Conservation (phyloP, 2,888 invertebrate species). For the Philaethria dido region DNA sequence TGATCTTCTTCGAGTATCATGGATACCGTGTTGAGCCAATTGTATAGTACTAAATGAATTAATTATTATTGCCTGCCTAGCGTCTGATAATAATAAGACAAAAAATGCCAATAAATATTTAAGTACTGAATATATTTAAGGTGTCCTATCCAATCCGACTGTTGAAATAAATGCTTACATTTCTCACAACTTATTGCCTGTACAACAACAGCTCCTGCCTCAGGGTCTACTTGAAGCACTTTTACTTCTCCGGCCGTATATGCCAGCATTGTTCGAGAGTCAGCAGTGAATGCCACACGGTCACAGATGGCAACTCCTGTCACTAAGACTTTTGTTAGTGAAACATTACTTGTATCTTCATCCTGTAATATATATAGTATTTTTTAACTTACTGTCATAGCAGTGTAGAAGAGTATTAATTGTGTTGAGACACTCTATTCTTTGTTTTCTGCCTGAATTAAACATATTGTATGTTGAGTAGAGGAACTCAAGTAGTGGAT, state of each 20-base stretch:
- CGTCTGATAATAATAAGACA: not conserved
- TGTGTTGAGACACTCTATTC: too few species aligned
- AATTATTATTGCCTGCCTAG: too few species aligned
- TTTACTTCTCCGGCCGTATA: constrained; percentile 56
- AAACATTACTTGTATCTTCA: constrained; percentile 66
- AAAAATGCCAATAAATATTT: not conserved
- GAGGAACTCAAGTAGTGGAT: too few species aligned
- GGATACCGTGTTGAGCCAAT: too few species aligned
- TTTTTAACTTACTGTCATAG: not conserved
- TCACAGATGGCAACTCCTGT: constrained; percentile 62
- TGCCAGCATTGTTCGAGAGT: constrained; percentile 60
- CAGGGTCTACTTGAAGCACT: constrained; percentile 65
- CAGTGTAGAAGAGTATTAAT: not conserved
- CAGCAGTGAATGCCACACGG: constrained; percentile 62
- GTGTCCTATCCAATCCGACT: too few species aligned
- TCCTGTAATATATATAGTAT: constrained; percentile 53
- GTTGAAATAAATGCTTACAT: constrained; percentile 53
- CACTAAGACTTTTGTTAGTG: constrained; percentile 64
- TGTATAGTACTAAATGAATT: too few species aligned
- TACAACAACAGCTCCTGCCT: constrained; percentile 64
- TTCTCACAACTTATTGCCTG: constrained; percentile 64
- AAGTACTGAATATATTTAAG: too few species aligned
- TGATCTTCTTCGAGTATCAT: too few species aligned
- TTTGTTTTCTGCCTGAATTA: too few species aligned
- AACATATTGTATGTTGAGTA: too few species aligned